Conservation (phyloP, 2,113 vertebrate species). For the Neoarius graeffei region DNA sequence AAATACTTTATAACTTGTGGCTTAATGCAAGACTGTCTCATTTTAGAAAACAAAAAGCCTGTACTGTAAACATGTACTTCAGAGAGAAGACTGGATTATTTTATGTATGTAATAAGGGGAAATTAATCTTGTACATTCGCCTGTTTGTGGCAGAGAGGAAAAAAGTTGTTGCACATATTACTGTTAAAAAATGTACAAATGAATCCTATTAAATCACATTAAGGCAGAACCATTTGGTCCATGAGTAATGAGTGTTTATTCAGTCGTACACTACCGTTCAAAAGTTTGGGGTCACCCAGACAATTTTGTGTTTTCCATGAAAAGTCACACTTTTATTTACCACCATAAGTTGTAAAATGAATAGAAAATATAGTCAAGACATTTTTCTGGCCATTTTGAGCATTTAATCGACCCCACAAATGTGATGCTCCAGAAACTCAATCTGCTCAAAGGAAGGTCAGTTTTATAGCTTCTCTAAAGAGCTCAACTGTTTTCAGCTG, state of each 20-base stretch:
- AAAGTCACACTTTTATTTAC: too few relatives aligned
- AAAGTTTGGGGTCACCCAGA: too few relatives aligned
- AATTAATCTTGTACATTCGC: slow-evolving; percentile 59
- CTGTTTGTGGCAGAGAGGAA: slow-evolving; percentile 57
- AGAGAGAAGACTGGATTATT: slow-evolving; percentile 71
- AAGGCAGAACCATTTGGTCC: slow-evolving; percentile 33
- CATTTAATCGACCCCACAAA: too few relatives aligned
- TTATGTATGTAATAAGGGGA: slow-evolving; percentile 66
- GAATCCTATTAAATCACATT: slow-evolving; percentile 68
- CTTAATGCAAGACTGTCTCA: slow-evolving; percentile 68
- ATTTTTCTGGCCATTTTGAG: too few relatives aligned
- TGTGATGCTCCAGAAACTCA: too few relatives aligned
- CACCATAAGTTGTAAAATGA: too few relatives aligned
- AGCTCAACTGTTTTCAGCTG: too few relatives aligned
- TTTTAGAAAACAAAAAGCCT: slow-evolving; percentile 59
- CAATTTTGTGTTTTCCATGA: too few relatives aligned
- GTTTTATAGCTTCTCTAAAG: too few relatives aligned
- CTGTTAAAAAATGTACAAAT: slow-evolving; percentile 68
- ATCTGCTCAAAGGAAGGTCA: too few relatives aligned
- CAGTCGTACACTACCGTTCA: too few relatives aligned
- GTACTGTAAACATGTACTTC: slow-evolving; percentile 72
- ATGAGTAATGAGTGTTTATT: background rate
- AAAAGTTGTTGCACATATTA: slow-evolving; percentile 68
- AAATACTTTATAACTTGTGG: slow-evolving; percentile 64
- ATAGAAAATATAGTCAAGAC: too few relatives aligned